Evolutionary conservation across 2,113 vertebrate species (phyloP).

Genomic region (Tachysurus vachellii): DNA sequence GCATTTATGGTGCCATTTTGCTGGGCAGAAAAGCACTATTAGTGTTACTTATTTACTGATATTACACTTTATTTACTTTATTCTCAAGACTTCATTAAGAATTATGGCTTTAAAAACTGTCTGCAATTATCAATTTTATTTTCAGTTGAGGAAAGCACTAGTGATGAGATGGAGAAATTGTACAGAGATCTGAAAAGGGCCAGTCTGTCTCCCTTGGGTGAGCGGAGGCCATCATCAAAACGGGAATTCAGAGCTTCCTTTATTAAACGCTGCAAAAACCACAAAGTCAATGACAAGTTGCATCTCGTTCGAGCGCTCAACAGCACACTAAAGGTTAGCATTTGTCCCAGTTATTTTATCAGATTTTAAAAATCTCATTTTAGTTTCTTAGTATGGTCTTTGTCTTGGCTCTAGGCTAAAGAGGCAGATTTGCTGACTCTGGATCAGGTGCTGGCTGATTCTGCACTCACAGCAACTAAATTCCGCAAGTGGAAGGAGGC

Average conservation of each 20-base stretch:
- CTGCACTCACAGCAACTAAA: slow-evolving; percentile 79
- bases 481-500: slow-evolving; percentile 90
- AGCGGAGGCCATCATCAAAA: slow-evolving; percentile 87
- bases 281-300: slow-evolving; percentile 87
- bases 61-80: not conserved
- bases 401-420: slow-evolving; percentile 79
- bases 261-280: slow-evolving; percentile 92
- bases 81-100: not conserved
- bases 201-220: slow-evolving; percentile 89
- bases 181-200: slow-evolving; percentile 92
- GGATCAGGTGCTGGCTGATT: slow-evolving; percentile 84
- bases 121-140: not conserved
- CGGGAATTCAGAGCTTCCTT: slow-evolving; percentile 93
- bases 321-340: slow-evolving; percentile 92
- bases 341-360: not conserved
- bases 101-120: not conserved
- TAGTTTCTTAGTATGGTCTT: not conserved
- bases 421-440: slow-evolving; percentile 88
- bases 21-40: not conserved
- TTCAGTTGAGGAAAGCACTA: slow-evolving; percentile 49
- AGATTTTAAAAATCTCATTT: not conserved
- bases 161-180: slow-evolving; percentile 93
- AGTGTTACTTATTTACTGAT: not conserved
- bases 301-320: slow-evolving; percentile 90
- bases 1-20: not conserved